Base-by-base conservation (phyloP, 2,113 vertebrate genomes). In the Seriola aureovittata region DNA sequence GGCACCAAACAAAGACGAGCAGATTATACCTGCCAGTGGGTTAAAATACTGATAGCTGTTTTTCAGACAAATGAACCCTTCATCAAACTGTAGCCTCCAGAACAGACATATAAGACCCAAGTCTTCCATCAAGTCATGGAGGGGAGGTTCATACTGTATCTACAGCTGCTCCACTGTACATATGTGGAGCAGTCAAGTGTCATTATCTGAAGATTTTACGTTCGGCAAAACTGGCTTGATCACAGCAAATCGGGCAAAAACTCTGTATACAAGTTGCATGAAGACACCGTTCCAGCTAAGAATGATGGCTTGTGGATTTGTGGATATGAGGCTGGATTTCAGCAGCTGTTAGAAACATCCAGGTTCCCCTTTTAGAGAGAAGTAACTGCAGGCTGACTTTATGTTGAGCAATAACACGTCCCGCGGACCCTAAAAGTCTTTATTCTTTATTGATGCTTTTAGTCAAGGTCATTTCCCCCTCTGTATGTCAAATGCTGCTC, bases 21-120 rank as follows among this genome's bases (percentile, higher is more conserved):
- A 75, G 36, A 81, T 71, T 74, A 36, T 13, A 55, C 23, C 59
- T 71, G 34, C 78, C 68, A 38, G 60, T 12, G 59, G 70, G 48
- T 46, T 46, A 42, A 29, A 88, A 68, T 50, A 82, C 40, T 42
- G 10, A 32, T 46, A 66, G 42, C 16, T 3, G 25, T 54, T 81
- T 55, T 34, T 84, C 25, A 81, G 63, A 86, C 55, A 71, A 72
- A 85, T 77, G 55, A 84, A 66, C 4, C 64, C 52, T 42, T 85
- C 48, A 73, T 81, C 21, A 38, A 71, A 76, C 29, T 25, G 1
- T 16, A 38, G 44, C 67, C 74, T 54, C 50, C 3, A 4, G 62
- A 52, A 7, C 29, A 60, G 5, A 59, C 5, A n/a, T 46, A 81
- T 46, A 69, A 73, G 36, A 36, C 44, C 11, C 3, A 7, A 65